phyloP scores from a whole-genome alignment of 1,140 invertebrate species.

The Hetaerina americana region DNA sequence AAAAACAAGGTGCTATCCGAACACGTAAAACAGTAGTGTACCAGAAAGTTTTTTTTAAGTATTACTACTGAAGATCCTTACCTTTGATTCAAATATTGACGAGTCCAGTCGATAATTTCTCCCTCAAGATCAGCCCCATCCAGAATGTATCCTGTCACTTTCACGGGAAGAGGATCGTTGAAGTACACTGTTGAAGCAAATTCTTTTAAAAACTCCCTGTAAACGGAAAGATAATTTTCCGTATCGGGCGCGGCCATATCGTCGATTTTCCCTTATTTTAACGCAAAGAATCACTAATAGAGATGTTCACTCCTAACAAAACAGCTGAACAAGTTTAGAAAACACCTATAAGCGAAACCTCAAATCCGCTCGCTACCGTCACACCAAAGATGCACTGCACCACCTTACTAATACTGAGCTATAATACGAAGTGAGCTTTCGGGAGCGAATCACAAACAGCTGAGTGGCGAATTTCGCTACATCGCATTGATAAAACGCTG shows the following conservation, averaged over 20 bases:
- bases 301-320: neutral
- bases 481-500: too few species aligned
- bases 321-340: too few species aligned
- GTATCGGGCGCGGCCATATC: neutral
- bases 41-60: too few species aligned
- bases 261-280: neutral
- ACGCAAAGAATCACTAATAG: neutral
- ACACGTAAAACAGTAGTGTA: too few species aligned
- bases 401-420: too few species aligned
- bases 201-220: slow-evolving; percentile 52
- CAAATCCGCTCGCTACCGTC: too few species aligned
- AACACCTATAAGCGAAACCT: too few species aligned
- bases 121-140: slow-evolving; percentile 53
- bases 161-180: slow-evolving; percentile 58
- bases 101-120: slow-evolving; percentile 60
- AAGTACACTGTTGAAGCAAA: slow-evolving; percentile 50
- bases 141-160: slow-evolving; percentile 51
- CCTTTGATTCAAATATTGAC: slow-evolving; percentile 63
- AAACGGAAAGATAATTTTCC: slow-evolving; percentile 44
- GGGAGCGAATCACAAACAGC: too few species aligned
- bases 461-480: too few species aligned
- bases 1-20: too few species aligned
- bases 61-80: slow-evolving; percentile 33
- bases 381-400: too few species aligned
- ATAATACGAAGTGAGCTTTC: too few species aligned